Conservation (phyloP, 2,797 vertebrate species). For the Paratrypauchen microcephalus region DNA sequence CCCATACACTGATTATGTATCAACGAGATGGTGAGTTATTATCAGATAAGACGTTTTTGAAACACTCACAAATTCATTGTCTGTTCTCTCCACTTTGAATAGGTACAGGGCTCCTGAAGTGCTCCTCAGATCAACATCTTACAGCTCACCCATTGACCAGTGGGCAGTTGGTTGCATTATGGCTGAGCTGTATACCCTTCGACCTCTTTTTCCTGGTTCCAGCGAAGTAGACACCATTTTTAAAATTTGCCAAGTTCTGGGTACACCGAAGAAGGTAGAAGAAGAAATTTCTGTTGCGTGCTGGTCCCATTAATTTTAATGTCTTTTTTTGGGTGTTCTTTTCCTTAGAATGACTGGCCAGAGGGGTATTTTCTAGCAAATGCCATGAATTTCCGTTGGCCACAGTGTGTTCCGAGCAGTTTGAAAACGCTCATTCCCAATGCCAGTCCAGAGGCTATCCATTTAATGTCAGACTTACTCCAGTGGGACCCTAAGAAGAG, state of each 20-base stretch:
- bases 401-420: conserved; percentile 91
- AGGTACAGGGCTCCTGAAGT: conserved; percentile 98
- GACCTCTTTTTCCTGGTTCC: conserved; percentile 95
- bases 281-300: neutral
- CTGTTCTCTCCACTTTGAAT: neutral
- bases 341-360: conserved; percentile 88
- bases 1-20: conserved; percentile 97
- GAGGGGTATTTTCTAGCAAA: conserved; percentile 91
- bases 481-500: conserved; percentile 96
- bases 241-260: conserved; percentile 98
- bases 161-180: conserved; percentile 99
- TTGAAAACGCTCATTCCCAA: conserved; percentile 95
- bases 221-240: conserved; percentile 98
- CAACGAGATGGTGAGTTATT: conserved; percentile 88
- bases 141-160: conserved; percentile 95
- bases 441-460: conserved; percentile 90
- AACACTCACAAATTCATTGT: neutral
- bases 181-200: conserved; percentile 94
- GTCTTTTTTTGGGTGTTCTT: neutral
- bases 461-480: conserved; percentile 91
- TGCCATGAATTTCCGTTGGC: conserved; percentile 96
- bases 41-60: neutral
- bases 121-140: conserved; percentile 88
- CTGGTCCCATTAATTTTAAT: neutral
- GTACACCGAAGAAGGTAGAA: conserved; percentile 89